These are phyloP conservation scores for Hermaeophaga mercurialis DNA, from an alignment of 2,888 invertebrate species.

Conservation along the genomic window DNA sequence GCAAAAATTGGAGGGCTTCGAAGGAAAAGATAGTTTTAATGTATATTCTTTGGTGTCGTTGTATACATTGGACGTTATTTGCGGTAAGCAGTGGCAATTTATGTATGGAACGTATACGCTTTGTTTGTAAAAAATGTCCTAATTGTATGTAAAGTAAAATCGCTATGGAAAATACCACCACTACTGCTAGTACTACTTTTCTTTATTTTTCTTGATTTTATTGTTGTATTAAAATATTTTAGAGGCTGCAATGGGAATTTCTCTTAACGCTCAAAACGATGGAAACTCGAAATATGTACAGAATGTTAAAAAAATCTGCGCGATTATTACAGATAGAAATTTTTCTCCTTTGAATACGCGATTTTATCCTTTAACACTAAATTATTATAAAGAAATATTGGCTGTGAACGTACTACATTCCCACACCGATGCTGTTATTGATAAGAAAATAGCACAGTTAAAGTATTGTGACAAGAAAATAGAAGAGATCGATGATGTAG, in stretches of 20 bases:
- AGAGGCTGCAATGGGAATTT: conserved; percentile 86
- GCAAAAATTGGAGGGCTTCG: conserved; percentile 58
- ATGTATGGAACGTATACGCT: no score
- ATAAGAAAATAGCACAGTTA: conserved; percentile 45
- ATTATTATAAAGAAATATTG: conserved; percentile 60
- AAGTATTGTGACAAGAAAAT: not conserved
- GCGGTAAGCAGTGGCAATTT: no score
- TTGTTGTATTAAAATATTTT: conserved; percentile 42
- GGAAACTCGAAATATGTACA: conserved; percentile 72
- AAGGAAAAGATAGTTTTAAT: conserved; percentile 60
- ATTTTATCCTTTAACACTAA: conserved; percentile 62
- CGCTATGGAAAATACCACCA: no score
- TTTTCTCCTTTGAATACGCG: conserved; percentile 57
- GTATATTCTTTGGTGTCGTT: conserved; percentile 66
- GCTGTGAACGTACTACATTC: conserved; percentile 42
- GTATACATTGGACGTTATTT: conserved; percentile 67
- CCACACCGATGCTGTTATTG: conserved; percentile 28
- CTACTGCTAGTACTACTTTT: no score
- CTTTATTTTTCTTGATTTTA: no score
- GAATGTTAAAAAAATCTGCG: conserved; percentile 65
- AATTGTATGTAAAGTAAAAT: no score
- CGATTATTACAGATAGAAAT: conserved; percentile 44
- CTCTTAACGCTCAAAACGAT: conserved; percentile 72
- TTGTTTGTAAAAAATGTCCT: no score
- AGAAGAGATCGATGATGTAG: conserved; percentile 47